Conservation (phyloP, 2,113 vertebrate species). For the Calidris pygmaea region DNA sequence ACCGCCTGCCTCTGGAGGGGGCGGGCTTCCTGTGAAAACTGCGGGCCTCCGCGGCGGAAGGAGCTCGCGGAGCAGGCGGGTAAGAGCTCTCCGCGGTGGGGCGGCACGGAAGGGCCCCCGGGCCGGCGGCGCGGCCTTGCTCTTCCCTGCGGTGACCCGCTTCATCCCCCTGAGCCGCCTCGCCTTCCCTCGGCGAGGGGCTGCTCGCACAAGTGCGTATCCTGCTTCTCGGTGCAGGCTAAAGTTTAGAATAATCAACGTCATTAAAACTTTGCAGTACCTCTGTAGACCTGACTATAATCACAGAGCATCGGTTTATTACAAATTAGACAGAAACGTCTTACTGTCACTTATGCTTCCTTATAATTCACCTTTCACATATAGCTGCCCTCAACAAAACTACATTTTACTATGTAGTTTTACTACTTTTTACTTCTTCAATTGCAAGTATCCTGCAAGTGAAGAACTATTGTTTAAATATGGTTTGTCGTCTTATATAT, state of each 20-base stretch:
- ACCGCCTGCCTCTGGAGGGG: neutral
- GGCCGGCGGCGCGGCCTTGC: no score
- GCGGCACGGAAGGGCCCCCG: no score
- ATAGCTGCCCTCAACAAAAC: neutral
- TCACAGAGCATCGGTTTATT: no score
- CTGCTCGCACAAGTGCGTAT: rapidly evolving
- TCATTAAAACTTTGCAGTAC: rapidly evolving
- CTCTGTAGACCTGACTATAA: rapidly evolving
- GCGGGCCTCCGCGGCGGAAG: neutral
- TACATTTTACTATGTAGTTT: neutral
- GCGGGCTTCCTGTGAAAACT: neutral
- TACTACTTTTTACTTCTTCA: neutral
- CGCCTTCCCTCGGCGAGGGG: no score
- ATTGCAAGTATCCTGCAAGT: no score
- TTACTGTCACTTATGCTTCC: rapidly evolving
- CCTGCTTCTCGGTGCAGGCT: neutral
- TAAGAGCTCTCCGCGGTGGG: neutral
- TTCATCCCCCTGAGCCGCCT: neutral
- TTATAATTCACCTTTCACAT: neutral
- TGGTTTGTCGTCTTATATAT: rapidly evolving
- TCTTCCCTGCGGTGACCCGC: no score
- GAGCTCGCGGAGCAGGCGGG: neutral
- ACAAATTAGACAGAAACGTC: rapidly evolving
- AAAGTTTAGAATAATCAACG: rapidly evolving
- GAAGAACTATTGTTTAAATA: neutral